These are phyloP conservation scores for Trimorus sp. DNA, from an alignment of 2,888 invertebrate species.

Conservation along the genomic window DNA sequence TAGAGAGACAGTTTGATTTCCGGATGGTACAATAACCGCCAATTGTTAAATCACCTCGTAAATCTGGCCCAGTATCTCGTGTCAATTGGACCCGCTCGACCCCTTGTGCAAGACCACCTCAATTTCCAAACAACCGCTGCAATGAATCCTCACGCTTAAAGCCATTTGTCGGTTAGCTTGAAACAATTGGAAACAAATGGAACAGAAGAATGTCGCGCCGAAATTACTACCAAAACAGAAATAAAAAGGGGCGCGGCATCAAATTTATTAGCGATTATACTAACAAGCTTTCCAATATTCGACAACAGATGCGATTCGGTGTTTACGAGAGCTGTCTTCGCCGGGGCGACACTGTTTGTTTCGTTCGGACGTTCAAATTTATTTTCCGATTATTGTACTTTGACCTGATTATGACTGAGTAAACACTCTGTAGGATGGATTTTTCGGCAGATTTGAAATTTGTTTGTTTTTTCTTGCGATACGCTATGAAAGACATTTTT, in stretches of 20 bases:
- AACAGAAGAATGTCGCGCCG: slow-evolving; percentile 60
- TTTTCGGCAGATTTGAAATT: too few species aligned
- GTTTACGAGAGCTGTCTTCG: slow-evolving; percentile 4
- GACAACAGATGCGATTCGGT: slow-evolving; percentile 3
- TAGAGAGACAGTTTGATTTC: slow-evolving; percentile 80
- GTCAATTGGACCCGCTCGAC: slow-evolving; percentile 60
- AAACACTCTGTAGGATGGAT: too few species aligned
- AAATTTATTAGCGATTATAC: slow-evolving; percentile 60
- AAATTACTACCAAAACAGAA: slow-evolving; percentile 56
- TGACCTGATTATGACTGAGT: too few species aligned
- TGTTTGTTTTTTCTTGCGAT: too few species aligned
- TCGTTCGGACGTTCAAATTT: background rate
- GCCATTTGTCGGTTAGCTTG: slow-evolving; percentile 64
- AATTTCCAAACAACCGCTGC: slow-evolving; percentile 64
- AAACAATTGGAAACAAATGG: slow-evolving; percentile 65
- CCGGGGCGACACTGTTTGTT: background rate
- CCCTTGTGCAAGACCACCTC: slow-evolving; percentile 61
- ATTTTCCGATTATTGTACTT: too few species aligned
- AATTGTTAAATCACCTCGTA: slow-evolving; percentile 81
- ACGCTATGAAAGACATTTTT: too few species aligned
- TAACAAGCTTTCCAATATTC: slow-evolving; percentile 45
- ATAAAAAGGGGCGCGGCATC: slow-evolving; percentile 33
- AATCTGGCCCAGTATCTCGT: slow-evolving; percentile 73
- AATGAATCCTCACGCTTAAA: slow-evolving; percentile 63
- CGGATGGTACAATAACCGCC: slow-evolving; percentile 80